phyloP scores from a whole-genome alignment of 1,140 invertebrate genomes.

The Drosophila mayri region DNA sequence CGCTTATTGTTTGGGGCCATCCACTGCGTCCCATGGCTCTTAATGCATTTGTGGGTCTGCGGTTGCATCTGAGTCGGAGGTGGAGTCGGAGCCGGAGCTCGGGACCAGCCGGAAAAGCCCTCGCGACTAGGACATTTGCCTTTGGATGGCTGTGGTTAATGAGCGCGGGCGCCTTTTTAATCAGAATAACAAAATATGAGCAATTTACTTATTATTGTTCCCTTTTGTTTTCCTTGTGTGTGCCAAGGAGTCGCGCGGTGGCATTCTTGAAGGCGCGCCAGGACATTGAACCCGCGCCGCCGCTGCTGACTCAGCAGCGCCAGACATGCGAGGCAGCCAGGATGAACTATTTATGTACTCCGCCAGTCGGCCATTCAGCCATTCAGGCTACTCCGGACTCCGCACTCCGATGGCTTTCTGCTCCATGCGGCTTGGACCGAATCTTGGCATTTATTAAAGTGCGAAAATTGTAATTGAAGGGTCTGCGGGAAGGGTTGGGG shows the following conservation, averaged over 20 bases:
- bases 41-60: conserved; percentile 52
- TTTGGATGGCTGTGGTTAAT: conserved; percentile 40
- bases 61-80: neutral
- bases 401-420: neutral
- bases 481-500: neutral
- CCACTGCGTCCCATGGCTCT: conserved; percentile 30
- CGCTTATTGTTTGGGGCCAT: conserved; percentile 59
- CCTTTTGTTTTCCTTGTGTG: conserved; percentile 40
- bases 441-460: conserved; percentile 60
- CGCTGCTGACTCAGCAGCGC: conserved; percentile 31
- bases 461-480: conserved; percentile 50
- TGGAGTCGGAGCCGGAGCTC: neutral
- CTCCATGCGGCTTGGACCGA: conserved; percentile 30
- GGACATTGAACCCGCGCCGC: conserved; percentile 50
- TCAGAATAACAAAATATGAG: conserved; percentile 64
- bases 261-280: conserved; percentile 49
- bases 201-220: conserved; percentile 54
- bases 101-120: conserved; percentile 7
- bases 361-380: conserved; percentile 28
- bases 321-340: conserved; percentile 49
- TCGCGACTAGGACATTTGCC: conserved; percentile 51
- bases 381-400: conserved; percentile 7
- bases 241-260: conserved; percentile 49
- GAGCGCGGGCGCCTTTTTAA: conserved; percentile 63
- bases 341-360: conserved; percentile 49